Evolutionary conservation across 2,113 vertebrate species (phyloP), one percentile per base, ranked within the genome.

Genomic region (Rostratula benghalensis): DNA sequence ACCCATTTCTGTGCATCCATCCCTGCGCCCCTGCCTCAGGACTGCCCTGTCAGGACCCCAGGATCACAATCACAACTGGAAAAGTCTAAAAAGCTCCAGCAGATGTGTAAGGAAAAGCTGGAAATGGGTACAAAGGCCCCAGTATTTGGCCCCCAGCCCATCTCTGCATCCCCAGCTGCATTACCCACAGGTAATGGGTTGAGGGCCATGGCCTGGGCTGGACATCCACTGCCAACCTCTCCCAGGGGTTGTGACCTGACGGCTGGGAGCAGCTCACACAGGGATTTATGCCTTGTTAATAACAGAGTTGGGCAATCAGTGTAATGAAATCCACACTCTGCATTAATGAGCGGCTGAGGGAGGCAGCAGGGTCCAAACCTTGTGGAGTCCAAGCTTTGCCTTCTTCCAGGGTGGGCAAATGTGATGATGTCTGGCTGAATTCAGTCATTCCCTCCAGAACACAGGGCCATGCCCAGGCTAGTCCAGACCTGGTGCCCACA

Each of bases 251-350:
- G 75, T 88, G 93, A 95, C 87, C 90, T 0, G 0, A 35, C 46
- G 65, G 50, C 73, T 61, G 43, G 33, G 81, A 95, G 61, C 0
- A 2, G 76, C 78, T 86, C 39, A 77, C 25, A 69, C 6, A 6
- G 73, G 94, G 95, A 96, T 96, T 94, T 95, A 92, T 95, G 94
- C 57, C 84, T 90, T 76, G 60, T 94, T 97, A 97, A 96, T 96
- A 94, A 79, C 43, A 95, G 92, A 94, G 91, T 2, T 76, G 94
- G 87, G 70, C 92, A 94, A 95, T 96, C 90, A 75, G 43, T 18
- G 90, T 91, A 96, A 97, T 97, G 94, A 95, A 96, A 89, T 33
- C 87, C 92, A 90, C 79, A 89, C 75, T 94, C 73, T 92, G 83
- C 94, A 83, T 94, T 95, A 95, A 88, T 64, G 73, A 91, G 61